A percentile compares a stretch with the other conserved stretches of the same genome.
Evolutionary conservation across 2,797 vertebrate species (phyloP).

Genomic region (Scomberomorus guttatus): DNA sequence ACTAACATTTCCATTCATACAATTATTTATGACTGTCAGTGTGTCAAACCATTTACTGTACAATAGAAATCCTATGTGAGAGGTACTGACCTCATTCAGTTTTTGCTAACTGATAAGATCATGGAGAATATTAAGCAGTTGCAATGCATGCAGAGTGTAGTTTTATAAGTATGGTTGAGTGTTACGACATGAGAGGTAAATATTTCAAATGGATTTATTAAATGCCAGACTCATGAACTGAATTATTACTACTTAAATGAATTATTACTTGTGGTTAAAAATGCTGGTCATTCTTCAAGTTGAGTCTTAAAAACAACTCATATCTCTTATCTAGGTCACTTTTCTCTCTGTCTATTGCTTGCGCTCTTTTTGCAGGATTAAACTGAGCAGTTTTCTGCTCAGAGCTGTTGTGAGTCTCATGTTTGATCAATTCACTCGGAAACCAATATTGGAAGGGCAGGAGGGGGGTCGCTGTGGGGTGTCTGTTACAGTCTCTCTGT

Average conservation of each 20-base stretch:
- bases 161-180: not conserved
- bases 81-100: constrained; percentile 5
- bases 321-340: constrained; percentile 45
- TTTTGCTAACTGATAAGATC: constrained; percentile 5
- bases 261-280: not conserved
- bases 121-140: not conserved
- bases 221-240: not conserved
- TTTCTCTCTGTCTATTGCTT: constrained; percentile 19
- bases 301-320: constrained; percentile 2
- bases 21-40: not conserved
- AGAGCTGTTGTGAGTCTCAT: constrained; percentile 29
- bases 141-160: not conserved
- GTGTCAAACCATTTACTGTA: not conserved
- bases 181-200: not conserved
- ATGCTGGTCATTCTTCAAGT: not conserved
- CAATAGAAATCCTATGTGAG: not conserved
- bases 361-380: constrained; percentile 19
- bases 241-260: not conserved
- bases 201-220: not conserved
- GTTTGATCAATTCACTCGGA: constrained; percentile 42
- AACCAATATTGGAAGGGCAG: constrained; percentile 37
- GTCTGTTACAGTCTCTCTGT: constrained; percentile 29
- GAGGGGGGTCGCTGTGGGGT: not conserved
- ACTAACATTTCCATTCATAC: not conserved
- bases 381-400: constrained; percentile 33